phyloP scores from a whole-genome alignment of 2,113 vertebrate species.

The Pelecanoides urinatrix region DNA sequence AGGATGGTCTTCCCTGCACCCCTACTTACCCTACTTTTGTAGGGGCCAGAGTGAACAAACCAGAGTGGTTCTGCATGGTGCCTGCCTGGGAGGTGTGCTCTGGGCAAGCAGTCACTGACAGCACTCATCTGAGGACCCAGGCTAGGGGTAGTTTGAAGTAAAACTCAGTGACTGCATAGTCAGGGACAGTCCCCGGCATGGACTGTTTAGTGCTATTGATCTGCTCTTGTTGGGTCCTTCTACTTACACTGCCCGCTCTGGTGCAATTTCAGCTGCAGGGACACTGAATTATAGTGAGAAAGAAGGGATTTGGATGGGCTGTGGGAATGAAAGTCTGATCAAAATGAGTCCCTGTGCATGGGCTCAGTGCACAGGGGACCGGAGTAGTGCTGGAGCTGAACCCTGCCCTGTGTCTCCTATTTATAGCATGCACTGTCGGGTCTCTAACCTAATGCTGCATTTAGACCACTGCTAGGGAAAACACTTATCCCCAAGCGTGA shows the following conservation, averaged over 20 bases:
- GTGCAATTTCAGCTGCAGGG: not conserved
- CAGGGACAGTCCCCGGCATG: not conserved
- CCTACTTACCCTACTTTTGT: not conserved
- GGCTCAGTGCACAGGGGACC: not conserved
- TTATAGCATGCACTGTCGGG: not conserved
- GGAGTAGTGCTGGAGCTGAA: not conserved
- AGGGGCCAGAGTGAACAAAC: not conserved
- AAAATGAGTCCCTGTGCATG: not conserved
- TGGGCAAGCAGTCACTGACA: not conserved
- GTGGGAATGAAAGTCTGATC: not conserved
- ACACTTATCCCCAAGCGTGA: not conserved
- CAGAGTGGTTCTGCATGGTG: not conserved
- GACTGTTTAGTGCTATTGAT: not conserved
- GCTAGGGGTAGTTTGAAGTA: not conserved
- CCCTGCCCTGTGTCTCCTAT: not conserved
- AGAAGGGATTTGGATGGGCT: not conserved
- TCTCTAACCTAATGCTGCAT: not conserved
- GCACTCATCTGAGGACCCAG: fast-evolving
- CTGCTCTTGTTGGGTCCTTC: not conserved
- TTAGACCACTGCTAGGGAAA: not conserved
- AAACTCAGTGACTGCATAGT: not conserved
- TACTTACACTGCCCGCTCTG: not conserved
- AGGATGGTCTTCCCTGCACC: fast-evolving
- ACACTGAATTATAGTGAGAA: not conserved
- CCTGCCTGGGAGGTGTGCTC: not conserved